These are phyloP conservation scores for Phrynocephalus vlangalii DNA, from an alignment of 2,797 vertebrate genomes.

Conservation along the genomic window DNA sequence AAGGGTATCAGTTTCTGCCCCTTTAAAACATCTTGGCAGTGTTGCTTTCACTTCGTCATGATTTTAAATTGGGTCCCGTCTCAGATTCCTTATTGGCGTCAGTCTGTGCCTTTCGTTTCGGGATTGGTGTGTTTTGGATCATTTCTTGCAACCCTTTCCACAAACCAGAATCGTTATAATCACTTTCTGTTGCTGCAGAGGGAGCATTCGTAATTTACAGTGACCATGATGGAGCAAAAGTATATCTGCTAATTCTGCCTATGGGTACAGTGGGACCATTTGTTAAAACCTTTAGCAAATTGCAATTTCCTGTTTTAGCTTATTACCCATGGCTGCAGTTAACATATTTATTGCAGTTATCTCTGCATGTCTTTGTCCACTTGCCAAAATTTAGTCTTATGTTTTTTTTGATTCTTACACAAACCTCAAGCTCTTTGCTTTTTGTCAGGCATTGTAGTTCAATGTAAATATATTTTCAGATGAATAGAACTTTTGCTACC, in stretches of 20 bases:
- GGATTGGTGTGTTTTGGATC: constrained; percentile 44
- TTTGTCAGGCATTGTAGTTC: neutral
- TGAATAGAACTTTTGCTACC: constrained; percentile 13
- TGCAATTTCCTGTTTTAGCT: constrained; percentile 29
- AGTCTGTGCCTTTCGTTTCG: constrained; percentile 50
- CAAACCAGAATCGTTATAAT: constrained; percentile 24
- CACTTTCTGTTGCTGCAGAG: constrained; percentile 9
- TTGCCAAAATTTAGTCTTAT: constrained; percentile 20
- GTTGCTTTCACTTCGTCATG: constrained; percentile 28
- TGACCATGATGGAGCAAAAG: neutral
- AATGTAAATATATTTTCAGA: neutral
- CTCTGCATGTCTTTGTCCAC: neutral
- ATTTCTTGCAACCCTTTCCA: constrained; percentile 14
- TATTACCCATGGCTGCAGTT: neutral
- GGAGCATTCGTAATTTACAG: constrained; percentile 2
- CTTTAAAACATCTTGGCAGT: constrained; percentile 25
- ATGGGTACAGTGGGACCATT: constrained; percentile 7
- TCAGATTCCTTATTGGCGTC: constrained; percentile 53
- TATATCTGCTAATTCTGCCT: constrained; percentile 15
- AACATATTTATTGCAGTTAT: constrained; percentile 12
- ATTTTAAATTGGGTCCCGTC: constrained; percentile 21
- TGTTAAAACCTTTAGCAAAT: constrained; percentile 20
- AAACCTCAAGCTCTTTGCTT: constrained; percentile 18
- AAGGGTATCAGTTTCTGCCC: constrained; percentile 22
- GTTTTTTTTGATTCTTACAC: neutral